Evolutionary conservation across 2,888 invertebrate genomes (phyloP), one percentile per base, ranked within the genome.

Genomic region (Brachylomia viminalis): DNA sequence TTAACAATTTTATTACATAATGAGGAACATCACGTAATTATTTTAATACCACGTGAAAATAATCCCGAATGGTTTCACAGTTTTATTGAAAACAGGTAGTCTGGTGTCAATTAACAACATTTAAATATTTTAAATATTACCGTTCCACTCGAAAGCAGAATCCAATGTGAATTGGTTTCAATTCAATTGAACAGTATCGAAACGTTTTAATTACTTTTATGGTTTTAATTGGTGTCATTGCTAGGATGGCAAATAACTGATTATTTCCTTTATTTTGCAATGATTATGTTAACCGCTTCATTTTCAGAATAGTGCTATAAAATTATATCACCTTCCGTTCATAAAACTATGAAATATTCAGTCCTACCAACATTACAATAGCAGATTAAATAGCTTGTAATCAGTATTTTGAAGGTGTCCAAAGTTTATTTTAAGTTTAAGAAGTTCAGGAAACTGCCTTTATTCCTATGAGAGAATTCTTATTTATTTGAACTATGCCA

Each of bases 21-120:
- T 47, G 47, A 47, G 20, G 20, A 47, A 47, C 47, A 20, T 20
- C 20, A 47, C 20, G 47, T 20, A 47, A 47, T 45, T 45, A 45
- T 45, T 45, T 45, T 45, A 15, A 45, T 47, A 47, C 15, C 5
- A 54, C 54, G 23, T 33, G 33, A 49, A 66, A 54, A 27, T 11
- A 15, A 62, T 0, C 6, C 61, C 45, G 13, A 70, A 69, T 69
- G 58, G 72, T 82, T 81, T 42, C 54, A 27, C 15, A 56, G 27
- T 2, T n/a, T 42, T 15, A 72, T 72, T 66, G 52, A 33, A 75
- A 69, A 64, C 56, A 56, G 30, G 47, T 33, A 64, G 23, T 65
- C 67, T 59, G 56, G 1, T 45, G 23, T 61, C 68, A 71, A 74
- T 74, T 76, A 80, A 74, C 73, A 61, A 30, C 38, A 72, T 70